A percentile compares a stretch with the other conserved stretches of the same genome.
These are phyloP conservation scores for Psittacula derbiana DNA, from an alignment of 2,797 vertebrate genomes.

Conservation along the genomic window DNA sequence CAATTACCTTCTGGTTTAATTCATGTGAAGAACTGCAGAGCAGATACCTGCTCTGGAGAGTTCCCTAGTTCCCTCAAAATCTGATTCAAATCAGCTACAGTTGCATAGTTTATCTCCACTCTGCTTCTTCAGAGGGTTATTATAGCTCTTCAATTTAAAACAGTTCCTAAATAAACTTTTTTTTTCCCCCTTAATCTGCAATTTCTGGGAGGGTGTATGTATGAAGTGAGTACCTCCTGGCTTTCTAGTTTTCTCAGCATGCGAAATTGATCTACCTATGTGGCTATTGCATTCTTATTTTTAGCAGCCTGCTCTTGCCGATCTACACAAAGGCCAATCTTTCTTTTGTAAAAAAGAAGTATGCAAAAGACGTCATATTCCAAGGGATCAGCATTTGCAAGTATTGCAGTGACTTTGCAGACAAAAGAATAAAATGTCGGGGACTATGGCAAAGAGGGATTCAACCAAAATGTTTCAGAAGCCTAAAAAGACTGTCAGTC, in stretches of 20 bases:
- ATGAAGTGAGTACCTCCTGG: not conserved
- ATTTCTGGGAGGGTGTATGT: not conserved
- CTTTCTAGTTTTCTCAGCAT: conserved; percentile 8
- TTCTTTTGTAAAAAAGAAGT: not conserved
- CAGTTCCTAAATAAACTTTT: not conserved
- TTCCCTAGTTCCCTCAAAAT: conserved; percentile 28
- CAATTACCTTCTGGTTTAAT: conserved; percentile 2
- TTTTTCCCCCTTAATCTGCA: not conserved
- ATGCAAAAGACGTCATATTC: not conserved
- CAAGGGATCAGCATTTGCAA: not conserved
- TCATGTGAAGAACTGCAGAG: conserved; percentile 17
- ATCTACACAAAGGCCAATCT: conserved; percentile 26
- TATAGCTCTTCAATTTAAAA: conserved; percentile 17
- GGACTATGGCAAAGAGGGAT: not conserved
- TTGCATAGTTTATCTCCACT: conserved; percentile 54
- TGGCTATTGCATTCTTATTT: conserved; percentile 29
- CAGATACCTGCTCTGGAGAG: conserved; percentile 42
- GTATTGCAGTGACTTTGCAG: not conserved
- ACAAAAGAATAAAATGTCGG: not conserved
- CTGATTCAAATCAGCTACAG: conserved; percentile 23
- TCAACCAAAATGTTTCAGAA: not conserved
- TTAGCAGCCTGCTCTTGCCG: not conserved
- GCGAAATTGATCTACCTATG: conserved; percentile 2
- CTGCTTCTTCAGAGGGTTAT: not conserved
- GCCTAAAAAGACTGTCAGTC: not conserved